These are phyloP conservation scores for Pomacea maculata DNA, from an alignment of 1,140 invertebrate genomes.

Conservation along the genomic window DNA sequence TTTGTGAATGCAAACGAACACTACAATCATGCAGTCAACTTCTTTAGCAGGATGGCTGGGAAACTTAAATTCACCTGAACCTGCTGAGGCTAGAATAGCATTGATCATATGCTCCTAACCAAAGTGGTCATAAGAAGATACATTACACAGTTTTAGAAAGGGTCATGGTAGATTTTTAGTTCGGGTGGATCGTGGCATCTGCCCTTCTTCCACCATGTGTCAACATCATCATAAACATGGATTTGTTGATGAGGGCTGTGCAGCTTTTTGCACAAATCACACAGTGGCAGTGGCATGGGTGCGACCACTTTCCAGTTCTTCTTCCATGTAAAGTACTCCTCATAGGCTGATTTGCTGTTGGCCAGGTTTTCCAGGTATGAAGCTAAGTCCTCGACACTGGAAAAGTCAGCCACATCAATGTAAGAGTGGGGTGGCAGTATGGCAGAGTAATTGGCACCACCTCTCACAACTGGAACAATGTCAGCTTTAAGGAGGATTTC, in stretches of 20 bases:
- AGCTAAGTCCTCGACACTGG: conserved; percentile 67
- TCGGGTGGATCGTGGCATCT: conserved; percentile 14
- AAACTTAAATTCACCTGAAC: too few relatives aligned
- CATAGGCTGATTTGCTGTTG: conserved; percentile 45
- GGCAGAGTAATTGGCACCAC: conserved; percentile 69
- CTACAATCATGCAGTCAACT: too few relatives aligned
- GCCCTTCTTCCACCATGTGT: conserved; percentile 23
- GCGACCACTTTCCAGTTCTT: conserved; percentile 34
- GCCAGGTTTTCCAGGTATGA: conserved; percentile 68
- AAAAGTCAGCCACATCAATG: conserved; percentile 71
- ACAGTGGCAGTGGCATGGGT: conserved; percentile 21
- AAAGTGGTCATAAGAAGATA: too few relatives aligned
- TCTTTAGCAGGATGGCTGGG: too few relatives aligned
- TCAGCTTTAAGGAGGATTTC: conserved; percentile 32
- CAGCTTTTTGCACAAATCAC: conserved; percentile 11
- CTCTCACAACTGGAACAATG: conserved; percentile 78
- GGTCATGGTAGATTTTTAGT: too few relatives aligned
- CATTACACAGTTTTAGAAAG: too few relatives aligned
- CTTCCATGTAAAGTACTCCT: conserved; percentile 56
- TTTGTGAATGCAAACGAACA: too few relatives aligned
- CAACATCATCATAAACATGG: conserved; percentile 18
- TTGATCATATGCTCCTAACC: too few relatives aligned
- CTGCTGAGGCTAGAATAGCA: too few relatives aligned
- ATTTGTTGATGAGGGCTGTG: neutral
- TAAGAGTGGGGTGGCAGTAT: conserved; percentile 75